Evolutionary conservation across 2,797 vertebrate species (phyloP).

Genomic region (Poeciliopsis paucimaculata): DNA sequence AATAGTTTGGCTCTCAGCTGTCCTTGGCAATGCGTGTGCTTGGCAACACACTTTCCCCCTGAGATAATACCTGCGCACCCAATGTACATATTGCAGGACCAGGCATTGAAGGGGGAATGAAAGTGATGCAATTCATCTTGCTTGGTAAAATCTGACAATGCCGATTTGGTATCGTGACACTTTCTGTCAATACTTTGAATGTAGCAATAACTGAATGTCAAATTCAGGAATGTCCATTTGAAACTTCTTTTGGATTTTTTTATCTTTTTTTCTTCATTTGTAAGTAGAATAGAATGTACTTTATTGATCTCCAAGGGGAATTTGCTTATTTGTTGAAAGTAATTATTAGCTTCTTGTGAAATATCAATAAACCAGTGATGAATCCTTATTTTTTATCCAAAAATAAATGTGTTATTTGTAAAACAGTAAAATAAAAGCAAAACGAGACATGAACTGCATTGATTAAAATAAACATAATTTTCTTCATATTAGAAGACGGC

Average conservation of each 20-base stretch:
- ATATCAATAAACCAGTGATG: not conserved
- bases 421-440: not conserved
- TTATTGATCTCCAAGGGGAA: too few relatives aligned
- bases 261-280: not conserved
- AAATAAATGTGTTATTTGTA: not conserved
- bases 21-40: constrained; percentile 10
- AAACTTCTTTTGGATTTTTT: not conserved
- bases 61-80: not conserved
- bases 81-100: not conserved
- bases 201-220: not conserved
- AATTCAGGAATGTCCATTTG: not conserved
- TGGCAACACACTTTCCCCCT: constrained; percentile 2
- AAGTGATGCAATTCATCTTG: constrained; percentile 6
- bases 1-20: constrained; percentile 13
- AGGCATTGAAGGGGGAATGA: constrained; percentile 2
- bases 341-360: not conserved
- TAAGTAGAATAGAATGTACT: not conserved
- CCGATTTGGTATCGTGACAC: not conserved
- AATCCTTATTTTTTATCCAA: not conserved
- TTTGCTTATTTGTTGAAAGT: too few relatives aligned
- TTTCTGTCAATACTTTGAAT: not conserved
- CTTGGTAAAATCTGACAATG: constrained; percentile 1
- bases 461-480: not conserved
- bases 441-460: not conserved
- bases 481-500: not conserved